Conservation (phyloP, 2,113 vertebrate species). For the Anoura caudifer region DNA sequence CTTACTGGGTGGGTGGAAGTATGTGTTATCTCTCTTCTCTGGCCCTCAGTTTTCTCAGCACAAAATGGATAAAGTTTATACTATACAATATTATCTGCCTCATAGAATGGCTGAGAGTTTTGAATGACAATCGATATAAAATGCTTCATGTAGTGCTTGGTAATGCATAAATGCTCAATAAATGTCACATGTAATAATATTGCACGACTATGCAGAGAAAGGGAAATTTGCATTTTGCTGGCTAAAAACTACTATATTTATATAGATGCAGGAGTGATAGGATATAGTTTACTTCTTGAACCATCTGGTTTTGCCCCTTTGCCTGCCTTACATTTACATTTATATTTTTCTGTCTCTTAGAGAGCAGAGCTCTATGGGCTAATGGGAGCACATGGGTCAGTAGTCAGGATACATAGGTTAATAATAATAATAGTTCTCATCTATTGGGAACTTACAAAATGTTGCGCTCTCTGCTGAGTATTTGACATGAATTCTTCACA, state of each 20-base stretch:
- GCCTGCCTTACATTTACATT: background rate
- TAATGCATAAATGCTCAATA: background rate
- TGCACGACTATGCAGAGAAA: background rate
- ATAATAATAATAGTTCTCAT: background rate
- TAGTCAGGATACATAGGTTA: background rate
- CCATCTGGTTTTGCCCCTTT: background rate
- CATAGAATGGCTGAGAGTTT: background rate
- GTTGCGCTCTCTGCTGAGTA: background rate
- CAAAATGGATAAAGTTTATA: background rate
- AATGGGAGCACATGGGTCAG: background rate
- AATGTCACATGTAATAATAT: background rate
- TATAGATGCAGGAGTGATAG: background rate
- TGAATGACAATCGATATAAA: background rate
- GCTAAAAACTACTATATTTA: background rate
- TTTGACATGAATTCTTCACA: background rate
- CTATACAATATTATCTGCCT: background rate
- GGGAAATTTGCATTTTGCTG: background rate
- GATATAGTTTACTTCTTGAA: slow-evolving; percentile 8
- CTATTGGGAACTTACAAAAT: background rate
- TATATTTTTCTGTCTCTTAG: background rate
- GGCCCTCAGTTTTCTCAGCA: background rate
- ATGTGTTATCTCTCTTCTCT: accelerated
- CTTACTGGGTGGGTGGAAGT: background rate
- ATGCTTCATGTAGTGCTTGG: background rate
- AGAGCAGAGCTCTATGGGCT: background rate